These are phyloP conservation scores for Peucedramus taeniatus DNA, from an alignment of 2,113 vertebrate genomes.

Conservation along the genomic window DNA sequence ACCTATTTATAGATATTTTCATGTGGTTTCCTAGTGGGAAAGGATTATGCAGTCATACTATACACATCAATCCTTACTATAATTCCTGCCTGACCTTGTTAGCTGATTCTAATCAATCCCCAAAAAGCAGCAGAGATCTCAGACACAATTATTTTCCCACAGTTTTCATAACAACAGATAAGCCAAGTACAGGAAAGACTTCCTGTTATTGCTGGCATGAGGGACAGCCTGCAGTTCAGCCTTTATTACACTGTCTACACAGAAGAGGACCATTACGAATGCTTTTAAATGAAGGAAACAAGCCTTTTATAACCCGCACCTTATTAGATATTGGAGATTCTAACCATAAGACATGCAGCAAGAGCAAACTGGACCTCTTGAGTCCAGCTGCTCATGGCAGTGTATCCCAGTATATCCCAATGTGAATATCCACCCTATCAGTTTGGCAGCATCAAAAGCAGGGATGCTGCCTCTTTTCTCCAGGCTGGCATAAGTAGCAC, in stretches of 20 bases:
- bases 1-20: neutral
- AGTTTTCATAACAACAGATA: neutral
- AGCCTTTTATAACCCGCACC: neutral
- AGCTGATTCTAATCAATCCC: conserved; percentile 13
- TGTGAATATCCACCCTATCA: neutral
- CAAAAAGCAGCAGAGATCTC: neutral
- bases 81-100: neutral
- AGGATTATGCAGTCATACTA: neutral
- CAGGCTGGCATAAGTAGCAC: neutral
- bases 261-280: neutral
- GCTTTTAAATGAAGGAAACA: neutral
- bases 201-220: conserved; percentile 11
- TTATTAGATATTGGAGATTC: neutral
- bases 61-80: neutral
- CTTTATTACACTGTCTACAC: neutral
- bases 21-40: neutral
- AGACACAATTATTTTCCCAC: conserved; percentile 21
- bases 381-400: neutral
- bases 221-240: neutral
- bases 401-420: accelerated
- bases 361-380: neutral
- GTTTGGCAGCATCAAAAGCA: neutral
- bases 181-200: conserved; percentile 9
- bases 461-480: neutral
- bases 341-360: neutral